A percentile compares a stretch with the other conserved stretches of the same genome.
Conservation (phyloP, 35 echinoderm and acorn worm genomes). For the Ptychodera flava region DNA sequence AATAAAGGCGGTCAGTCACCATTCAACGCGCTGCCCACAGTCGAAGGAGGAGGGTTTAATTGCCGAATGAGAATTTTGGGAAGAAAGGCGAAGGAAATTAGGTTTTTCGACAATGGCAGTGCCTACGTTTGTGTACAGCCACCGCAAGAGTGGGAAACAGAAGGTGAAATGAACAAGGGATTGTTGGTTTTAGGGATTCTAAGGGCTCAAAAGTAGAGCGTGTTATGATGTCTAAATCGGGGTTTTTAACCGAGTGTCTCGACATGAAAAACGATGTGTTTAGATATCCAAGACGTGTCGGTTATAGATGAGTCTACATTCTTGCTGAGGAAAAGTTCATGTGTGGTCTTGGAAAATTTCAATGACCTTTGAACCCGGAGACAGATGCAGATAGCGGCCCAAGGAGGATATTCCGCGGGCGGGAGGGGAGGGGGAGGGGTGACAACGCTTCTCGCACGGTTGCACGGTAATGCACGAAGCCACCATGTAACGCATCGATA, state of each 20-base stretch:
- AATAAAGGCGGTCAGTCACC: neutral
- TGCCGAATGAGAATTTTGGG: no score
- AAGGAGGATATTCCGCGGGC: no score
- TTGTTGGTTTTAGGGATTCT: no score
- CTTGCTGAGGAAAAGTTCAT: neutral
- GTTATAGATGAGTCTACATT: neutral
- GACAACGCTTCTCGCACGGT: no score
- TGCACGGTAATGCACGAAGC: no score
- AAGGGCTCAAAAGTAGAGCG: neutral
- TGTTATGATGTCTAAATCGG: neutral
- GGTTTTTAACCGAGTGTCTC: neutral
- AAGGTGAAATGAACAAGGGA: no score
- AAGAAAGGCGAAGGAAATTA: neutral
- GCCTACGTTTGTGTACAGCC: neutral
- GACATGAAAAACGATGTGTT: neutral
- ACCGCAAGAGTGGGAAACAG: no score
- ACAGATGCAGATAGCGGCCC: no score
- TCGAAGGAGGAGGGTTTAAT: no score
- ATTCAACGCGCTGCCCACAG: neutral
- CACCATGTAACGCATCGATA: no score
- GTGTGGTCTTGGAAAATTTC: neutral
- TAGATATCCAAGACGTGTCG: neutral
- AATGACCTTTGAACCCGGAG: neutral
- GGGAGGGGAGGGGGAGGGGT: no score
- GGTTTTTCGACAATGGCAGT: neutral